Evolutionary conservation across 1,140 invertebrate species (phyloP), one percentile per base, ranked within the genome.

Genomic region (Aphidius gifuensis): DNA sequence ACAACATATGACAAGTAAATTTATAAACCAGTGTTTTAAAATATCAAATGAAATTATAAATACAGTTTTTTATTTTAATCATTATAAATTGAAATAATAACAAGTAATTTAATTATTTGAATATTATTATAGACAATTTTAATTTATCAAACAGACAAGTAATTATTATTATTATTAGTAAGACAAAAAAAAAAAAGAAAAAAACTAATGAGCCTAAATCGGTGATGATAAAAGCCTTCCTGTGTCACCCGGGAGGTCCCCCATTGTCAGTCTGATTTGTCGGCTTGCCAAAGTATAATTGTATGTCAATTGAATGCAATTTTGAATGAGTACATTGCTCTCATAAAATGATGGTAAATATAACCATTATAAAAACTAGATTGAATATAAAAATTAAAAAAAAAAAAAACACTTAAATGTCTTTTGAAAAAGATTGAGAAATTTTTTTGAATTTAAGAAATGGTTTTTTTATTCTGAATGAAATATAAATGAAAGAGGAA

Each of bases 201-300:
- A 67, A 46, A 71, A 72, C 68, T 78, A 76, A 79, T 76, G 74
- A 78, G 74, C 62, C 73, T 78, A 78, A 79, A 79, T 78, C 70
- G 71, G 64, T 72, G 62, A 62, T 78, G 73, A 79, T 78, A 71
- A 71, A 73, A 79, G 74, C 64, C 76, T 78, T 79, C 74, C 75
- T 77, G 75, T 77, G 76, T 75, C 75, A 74, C 70, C 66, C 71
- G 62, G 58, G 40, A 32, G 16, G 47, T 61, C n/a, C 42, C 11
- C 68, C 64, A 74, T 72, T 72, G 68, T 69, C 57, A 61, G 11
- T 51, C 45, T 60, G 58, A 43, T 54, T 65, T 49, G 54, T 59
- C 51, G 60, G 65, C 58, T 68, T 62, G 62, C 68, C 69, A 61
- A 64, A 61, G 66, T 60, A 67, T 67, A 72, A 77, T 74, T 71